These are phyloP conservation scores for Phorcus lineatus DNA, from an alignment of 2,888 invertebrate genomes.

Conservation along the genomic window DNA sequence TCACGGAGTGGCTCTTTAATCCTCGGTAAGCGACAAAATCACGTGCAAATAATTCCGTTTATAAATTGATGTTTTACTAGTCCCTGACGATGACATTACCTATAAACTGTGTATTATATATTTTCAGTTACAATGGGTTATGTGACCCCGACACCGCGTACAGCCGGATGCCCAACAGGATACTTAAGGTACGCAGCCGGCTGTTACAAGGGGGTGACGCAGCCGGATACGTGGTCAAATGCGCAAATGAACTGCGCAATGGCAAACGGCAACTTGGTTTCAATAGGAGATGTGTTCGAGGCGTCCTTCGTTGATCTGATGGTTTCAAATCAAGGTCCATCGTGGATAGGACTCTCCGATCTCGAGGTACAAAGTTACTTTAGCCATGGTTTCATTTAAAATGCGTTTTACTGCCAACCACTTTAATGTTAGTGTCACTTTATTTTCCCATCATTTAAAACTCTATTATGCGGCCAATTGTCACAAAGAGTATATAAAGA, in stretches of 20 bases:
- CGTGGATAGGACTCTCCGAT: constrained; percentile 39
- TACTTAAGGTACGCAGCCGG: constrained; percentile 34
- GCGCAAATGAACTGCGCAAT: constrained; percentile 31
- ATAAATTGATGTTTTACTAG: too few species aligned
- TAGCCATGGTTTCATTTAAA: not conserved
- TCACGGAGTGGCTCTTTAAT: too few species aligned
- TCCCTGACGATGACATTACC: too few species aligned
- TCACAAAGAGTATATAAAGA: too few species aligned
- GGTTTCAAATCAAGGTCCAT: not conserved
- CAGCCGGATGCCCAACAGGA: constrained; percentile 11
- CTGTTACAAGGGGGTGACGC: constrained; percentile 33
- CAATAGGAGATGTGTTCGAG: constrained; percentile 32
- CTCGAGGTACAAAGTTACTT: not conserved
- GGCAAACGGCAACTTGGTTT: constrained; percentile 32
- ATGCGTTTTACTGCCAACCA: too few species aligned
- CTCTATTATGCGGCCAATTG: too few species aligned
- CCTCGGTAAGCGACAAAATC: too few species aligned
- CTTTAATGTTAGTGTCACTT: too few species aligned
- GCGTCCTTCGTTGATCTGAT: constrained; percentile 32
- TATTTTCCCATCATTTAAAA: too few species aligned
- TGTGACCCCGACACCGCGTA: not conserved
- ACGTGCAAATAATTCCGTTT: too few species aligned
- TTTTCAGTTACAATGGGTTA: not conserved
- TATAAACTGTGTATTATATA: too few species aligned
- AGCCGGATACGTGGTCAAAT: constrained; percentile 26